Evolutionary conservation across 2,888 invertebrate species (phyloP), one percentile per base, ranked within the genome.

Genomic region (Plutella xylostella): DNA sequence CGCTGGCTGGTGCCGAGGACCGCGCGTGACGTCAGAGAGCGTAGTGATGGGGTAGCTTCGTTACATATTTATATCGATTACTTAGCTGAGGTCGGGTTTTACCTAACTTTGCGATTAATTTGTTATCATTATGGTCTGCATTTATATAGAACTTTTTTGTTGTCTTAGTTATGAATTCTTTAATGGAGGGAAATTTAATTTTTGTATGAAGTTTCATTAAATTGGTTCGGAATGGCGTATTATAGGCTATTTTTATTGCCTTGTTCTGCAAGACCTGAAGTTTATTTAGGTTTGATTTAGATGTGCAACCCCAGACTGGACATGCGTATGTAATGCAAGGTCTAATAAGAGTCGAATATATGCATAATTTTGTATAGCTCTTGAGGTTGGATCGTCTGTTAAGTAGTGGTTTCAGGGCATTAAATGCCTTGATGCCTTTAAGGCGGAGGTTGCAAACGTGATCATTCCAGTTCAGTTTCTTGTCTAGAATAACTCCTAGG

Each of bases 201-300:
- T 21, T 21, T 6, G 11, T 2, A 12, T 46, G 43, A 18, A 46
- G 15, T 21, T 43, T 39, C 3, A 9, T 5, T 14, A 43, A n/a
- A 22, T 46, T 37, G n/a, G 37, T 37, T 20, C 18, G 19, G 19
- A 46, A 39, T 3, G 46, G 46, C 9, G 43, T 43, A n/a, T 43
- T 46, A 39, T n/a, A 46, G 5, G 46, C 37, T 6, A 38, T 30
- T 46, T 42, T 46, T 6, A 46, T 0, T 2, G 46, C 43, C 31
- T 39, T 46, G 21, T 46, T 46, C 43, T 46, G 43, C 6, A 46
- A 33, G 3, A 39, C 28, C 19, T 46, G 46, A 12, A 46, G 38
- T 17, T 15, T 2, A 6, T 20, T 1, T 11, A 38, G 40, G 15
- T 45, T 45, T n/a, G 30, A n/a, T 15, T 31, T 9, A 22, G 38